Conservation (phyloP, 2,888 invertebrate genomes). For the Rhagophthalmus giganteus region DNA sequence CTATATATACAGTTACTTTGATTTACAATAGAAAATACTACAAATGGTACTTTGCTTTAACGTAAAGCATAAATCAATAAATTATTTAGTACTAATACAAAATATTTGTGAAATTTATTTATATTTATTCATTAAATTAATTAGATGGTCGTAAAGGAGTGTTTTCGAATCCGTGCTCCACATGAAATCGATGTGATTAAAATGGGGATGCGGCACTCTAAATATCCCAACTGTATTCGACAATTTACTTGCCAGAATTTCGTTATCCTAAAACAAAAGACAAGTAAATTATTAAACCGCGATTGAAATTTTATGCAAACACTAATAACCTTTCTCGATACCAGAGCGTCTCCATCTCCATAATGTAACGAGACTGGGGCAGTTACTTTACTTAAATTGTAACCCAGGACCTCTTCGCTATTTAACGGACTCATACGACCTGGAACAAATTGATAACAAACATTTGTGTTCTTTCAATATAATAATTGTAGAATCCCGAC, state of each 20-base stretch:
- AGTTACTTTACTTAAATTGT: conserved; percentile 55
- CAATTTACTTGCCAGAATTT: conserved; percentile 58
- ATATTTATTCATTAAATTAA: conserved; percentile 59
- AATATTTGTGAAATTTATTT: conserved; percentile 16
- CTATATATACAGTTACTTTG: not conserved
- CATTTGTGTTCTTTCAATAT: too few relatives aligned
- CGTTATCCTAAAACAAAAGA: conserved; percentile 59
- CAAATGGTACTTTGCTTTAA: not conserved
- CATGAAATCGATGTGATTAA: conserved; percentile 72
- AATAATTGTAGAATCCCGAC: too few relatives aligned
- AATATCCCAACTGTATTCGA: conserved; percentile 62
- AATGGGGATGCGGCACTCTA: conserved; percentile 60
- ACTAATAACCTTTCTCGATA: conserved; percentile 53
- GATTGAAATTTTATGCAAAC: not conserved
- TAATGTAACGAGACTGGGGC: conserved; percentile 59
- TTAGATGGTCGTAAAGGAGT: conserved; percentile 62
- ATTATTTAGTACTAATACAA: not conserved
- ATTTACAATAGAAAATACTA: not conserved
- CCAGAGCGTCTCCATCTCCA: conserved; percentile 59
- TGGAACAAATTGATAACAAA: too few relatives aligned
- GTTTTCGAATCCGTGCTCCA: conserved; percentile 66
- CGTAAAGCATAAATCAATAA: not conserved
- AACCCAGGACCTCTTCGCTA: conserved; percentile 41
- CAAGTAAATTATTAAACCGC: conserved; percentile 14
- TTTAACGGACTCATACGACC: conserved; percentile 28